Percentiles rank a stretch among this genome's conserved stretches.
Conservation (phyloP, 2,888 invertebrate genomes). For the Stictocephala bisonia region DNA sequence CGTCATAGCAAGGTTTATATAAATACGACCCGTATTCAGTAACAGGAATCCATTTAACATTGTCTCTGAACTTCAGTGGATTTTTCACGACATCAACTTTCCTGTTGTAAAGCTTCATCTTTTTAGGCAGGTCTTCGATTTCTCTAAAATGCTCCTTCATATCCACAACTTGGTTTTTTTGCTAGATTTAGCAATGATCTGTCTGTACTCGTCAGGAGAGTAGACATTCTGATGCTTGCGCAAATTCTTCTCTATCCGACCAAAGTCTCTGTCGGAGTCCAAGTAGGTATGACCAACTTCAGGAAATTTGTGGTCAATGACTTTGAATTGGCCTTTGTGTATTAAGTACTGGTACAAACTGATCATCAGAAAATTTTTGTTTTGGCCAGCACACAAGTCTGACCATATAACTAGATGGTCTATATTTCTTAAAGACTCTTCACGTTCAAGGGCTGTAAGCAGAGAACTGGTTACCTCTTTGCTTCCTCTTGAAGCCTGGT, state of each 20-base stretch:
- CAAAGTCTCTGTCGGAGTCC: slow-evolving; percentile 62
- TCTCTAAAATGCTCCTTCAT: slow-evolving; percentile 54
- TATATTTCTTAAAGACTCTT: slow-evolving; percentile 35
- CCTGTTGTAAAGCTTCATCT: slow-evolving; percentile 38
- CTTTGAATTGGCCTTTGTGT: slow-evolving; percentile 58
- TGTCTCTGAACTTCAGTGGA: slow-evolving; percentile 33
- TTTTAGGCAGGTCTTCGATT: slow-evolving; percentile 2
- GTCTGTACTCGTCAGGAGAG: slow-evolving; percentile 59
- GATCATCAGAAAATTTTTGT: slow-evolving; percentile 44
- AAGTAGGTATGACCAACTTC: slow-evolving; percentile 61
- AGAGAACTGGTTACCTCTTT: slow-evolving; percentile 48
- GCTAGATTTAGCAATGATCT: slow-evolving; percentile 55
- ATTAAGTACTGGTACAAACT: slow-evolving; percentile 51
- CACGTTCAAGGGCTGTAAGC: slow-evolving; percentile 41
- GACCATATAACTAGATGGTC: slow-evolving; percentile 57
- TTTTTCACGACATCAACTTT: slow-evolving; percentile 36
- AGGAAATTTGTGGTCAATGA: slow-evolving; percentile 62
- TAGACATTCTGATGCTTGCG: slow-evolving; percentile 58
- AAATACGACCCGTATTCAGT: slow-evolving; percentile 36
- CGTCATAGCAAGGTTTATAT: slow-evolving; percentile 43
- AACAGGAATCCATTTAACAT: slow-evolving; percentile 38
- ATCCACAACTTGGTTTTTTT: slow-evolving; percentile 56
- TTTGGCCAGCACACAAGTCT: slow-evolving; percentile 48
- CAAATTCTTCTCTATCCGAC: slow-evolving; percentile 60
- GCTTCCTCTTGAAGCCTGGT: slow-evolving; percentile 50